Conservation (phyloP, 92 coral and sea anemone genomes). For the Scolanthus callimorphus region DNA sequence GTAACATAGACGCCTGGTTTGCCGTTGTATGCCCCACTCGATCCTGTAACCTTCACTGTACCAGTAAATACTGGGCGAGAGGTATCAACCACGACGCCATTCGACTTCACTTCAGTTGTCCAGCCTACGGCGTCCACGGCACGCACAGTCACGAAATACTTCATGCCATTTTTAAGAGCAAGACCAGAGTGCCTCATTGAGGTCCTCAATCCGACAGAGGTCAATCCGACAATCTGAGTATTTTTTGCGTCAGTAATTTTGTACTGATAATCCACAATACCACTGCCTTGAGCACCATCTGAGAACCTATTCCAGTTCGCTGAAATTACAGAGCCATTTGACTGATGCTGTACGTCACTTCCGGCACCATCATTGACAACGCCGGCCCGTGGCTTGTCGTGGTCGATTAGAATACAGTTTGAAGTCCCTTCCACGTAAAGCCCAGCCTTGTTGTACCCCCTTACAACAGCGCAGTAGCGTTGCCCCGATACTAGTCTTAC, state of each 20-base stretch:
- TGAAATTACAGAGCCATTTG: conserved; percentile 54
- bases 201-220: conserved; percentile 70
- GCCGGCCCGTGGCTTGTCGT: conserved; percentile 80
- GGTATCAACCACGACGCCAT: conserved; percentile 77
- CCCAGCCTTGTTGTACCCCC: conserved; percentile 84
- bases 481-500: conserved; percentile 75
- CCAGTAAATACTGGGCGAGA: conserved; percentile 87
- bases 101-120: conserved; percentile 48
- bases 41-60: conserved; percentile 57
- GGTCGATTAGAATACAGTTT: conserved; percentile 91
- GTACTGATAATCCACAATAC: conserved; percentile 80
- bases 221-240: conserved; percentile 57
- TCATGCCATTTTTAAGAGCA: conserved; percentile 45
- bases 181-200: conserved; percentile 55
- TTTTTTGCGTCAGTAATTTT: conserved; percentile 50
- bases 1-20: conserved; percentile 58
- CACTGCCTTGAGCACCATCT: conserved; percentile 87
- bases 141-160: conserved; percentile 61
- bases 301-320: conserved; percentile 92
- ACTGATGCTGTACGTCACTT: conserved; percentile 78
- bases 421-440: conserved; percentile 64
- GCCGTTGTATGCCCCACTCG: conserved; percentile 41
- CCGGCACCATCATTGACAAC: conserved; percentile 77
- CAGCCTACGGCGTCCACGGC: conserved; percentile 81
- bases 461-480: conserved; percentile 86